Conservation (phyloP, 2,797 vertebrate genomes). For the Mormyrus proboscirostris region DNA sequence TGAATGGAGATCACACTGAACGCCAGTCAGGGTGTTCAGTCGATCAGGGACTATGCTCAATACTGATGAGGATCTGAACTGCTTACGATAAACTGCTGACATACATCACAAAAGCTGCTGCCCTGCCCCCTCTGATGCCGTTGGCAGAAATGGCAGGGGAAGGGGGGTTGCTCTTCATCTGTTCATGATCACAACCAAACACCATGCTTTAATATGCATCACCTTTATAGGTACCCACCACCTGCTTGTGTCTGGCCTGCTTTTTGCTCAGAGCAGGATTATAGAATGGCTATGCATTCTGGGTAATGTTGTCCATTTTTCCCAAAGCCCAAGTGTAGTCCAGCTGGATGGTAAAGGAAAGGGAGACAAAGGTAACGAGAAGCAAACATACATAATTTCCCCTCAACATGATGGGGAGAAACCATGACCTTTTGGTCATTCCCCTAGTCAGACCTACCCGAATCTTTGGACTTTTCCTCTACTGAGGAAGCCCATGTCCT, state of each 20-base stretch:
- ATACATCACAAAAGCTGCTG: background rate
- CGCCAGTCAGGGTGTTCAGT: background rate
- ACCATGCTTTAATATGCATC: background rate
- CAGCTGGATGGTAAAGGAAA: background rate
- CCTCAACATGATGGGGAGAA: background rate
- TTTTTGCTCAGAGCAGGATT: constrained; percentile 10
- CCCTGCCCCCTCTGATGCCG: background rate
- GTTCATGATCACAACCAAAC: background rate
- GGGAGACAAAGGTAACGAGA: background rate
- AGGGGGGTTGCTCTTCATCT: background rate
- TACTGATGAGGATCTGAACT: background rate
- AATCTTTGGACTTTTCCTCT: background rate
- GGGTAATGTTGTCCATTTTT: constrained; percentile 14
- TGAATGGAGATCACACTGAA: background rate
- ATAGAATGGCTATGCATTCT: constrained; percentile 14
- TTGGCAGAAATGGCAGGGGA: background rate
- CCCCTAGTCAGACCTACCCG: background rate
- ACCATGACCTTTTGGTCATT: background rate
- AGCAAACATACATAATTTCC: background rate
- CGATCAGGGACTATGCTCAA: background rate
- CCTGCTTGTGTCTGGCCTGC: background rate
- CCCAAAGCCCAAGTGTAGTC: constrained; percentile 15
- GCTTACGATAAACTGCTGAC: background rate
- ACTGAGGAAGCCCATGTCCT: background rate
- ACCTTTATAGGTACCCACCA: constrained; percentile 6